These are phyloP conservation scores for Drosophila repleta DNA, from an alignment of 1,140 invertebrate species.

Conservation along the genomic window DNA sequence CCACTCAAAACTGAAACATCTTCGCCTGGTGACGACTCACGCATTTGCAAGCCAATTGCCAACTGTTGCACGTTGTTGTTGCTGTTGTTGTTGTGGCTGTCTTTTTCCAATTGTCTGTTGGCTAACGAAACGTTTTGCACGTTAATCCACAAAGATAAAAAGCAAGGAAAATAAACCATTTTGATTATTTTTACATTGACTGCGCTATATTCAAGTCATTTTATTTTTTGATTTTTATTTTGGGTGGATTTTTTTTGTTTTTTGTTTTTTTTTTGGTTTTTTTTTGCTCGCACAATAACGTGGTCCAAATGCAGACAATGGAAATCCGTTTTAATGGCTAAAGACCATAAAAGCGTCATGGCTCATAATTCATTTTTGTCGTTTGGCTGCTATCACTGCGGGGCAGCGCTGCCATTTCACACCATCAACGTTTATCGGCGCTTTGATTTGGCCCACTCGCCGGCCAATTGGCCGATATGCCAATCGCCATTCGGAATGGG, in stretches of 20 bases:
- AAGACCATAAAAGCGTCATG: conserved; percentile 73
- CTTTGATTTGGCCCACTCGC: conserved; percentile 66
- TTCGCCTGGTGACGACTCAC: conserved; percentile 55
- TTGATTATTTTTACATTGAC: conserved; percentile 66
- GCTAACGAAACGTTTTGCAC: conserved; percentile 20
- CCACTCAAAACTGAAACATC: conserved; percentile 55
- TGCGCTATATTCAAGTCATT: conserved; percentile 19
- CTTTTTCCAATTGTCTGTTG: conserved; percentile 39
- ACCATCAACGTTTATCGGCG: conserved; percentile 69
- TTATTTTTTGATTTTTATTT: conserved; percentile 26
- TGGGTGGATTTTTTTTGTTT: conserved; percentile 6
- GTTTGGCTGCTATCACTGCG: conserved; percentile 48
- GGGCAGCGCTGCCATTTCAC: conserved; percentile 67
- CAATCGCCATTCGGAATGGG: conserved; percentile 57
- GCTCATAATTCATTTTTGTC: conserved; percentile 70
- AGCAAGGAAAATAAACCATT: conserved; percentile 28
- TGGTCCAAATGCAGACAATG: conserved; percentile 59
- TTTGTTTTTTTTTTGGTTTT: conserved; percentile 20
- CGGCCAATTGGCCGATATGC: conserved; percentile 63
- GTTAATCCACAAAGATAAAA: conserved; percentile 49
- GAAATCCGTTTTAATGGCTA: conserved; percentile 74
- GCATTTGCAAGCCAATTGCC: conserved; percentile 74
- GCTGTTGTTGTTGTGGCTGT: conserved; percentile 4
- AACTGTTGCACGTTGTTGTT: conserved; percentile 44
- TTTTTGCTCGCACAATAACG: conserved; percentile 8